Evolutionary conservation across 1,140 invertebrate genomes (phyloP).

Genomic region (Bilobella aurantiaca): DNA sequence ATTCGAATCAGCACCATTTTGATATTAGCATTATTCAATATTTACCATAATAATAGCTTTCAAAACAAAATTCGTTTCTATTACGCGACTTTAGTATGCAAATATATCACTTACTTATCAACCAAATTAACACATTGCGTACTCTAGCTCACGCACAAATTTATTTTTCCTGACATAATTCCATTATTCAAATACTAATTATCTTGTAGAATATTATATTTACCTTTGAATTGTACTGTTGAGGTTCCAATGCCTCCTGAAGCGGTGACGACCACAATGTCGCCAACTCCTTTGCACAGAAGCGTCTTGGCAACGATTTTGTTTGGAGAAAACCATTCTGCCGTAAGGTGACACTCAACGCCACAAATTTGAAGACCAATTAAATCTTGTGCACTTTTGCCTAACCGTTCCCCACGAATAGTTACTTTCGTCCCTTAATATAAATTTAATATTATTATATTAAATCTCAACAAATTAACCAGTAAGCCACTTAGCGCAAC

Average conservation of each 20-base stretch:
- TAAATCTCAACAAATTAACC: neutral
- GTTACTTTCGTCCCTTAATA: constrained; percentile 74
- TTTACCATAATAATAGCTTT: too few species aligned
- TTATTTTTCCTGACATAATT: too few species aligned
- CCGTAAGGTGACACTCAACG: constrained; percentile 83
- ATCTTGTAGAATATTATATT: too few species aligned
- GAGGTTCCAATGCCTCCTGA: constrained; percentile 85
- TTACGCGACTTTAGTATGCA: too few species aligned
- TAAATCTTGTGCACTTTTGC: constrained; percentile 69
- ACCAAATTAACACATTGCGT: too few species aligned
- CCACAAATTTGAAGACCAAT: constrained; percentile 88
- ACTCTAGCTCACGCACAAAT: too few species aligned
- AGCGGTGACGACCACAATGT: constrained; percentile 85
- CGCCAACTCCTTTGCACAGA: constrained; percentile 83
- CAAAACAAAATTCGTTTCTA: too few species aligned
- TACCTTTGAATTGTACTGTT: constrained; percentile 86
- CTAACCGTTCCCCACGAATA: constrained; percentile 91
- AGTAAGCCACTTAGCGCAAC: too few species aligned
- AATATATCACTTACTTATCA: too few species aligned
- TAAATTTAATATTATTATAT: neutral
- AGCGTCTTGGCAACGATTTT: constrained; percentile 94
- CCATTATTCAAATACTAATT: too few species aligned
- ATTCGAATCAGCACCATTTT: too few species aligned
- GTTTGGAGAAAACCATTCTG: constrained; percentile 94
- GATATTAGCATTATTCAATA: too few species aligned